Evolutionary conservation across 2,797 vertebrate species (phyloP), one percentile per base, ranked within the genome.

Genomic region (Acrossocheilus fasciatus): DNA sequence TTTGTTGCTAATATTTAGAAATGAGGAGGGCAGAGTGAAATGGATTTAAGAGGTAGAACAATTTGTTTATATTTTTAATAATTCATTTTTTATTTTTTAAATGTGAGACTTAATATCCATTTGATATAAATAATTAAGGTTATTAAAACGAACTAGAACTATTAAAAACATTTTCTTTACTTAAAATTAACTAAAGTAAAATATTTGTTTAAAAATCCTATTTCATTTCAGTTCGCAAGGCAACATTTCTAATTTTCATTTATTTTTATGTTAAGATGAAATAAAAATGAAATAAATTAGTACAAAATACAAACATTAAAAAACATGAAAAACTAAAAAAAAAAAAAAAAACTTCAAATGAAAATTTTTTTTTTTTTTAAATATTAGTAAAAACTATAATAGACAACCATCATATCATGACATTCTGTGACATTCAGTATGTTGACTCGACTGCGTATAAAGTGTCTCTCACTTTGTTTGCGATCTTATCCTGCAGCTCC

Each of bases 401-500:
- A 52, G 50, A 52, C 50, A 50, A 17, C 14, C 4, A 17, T 52
- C 15, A 2, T 17, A 52, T 50, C 4, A 17, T 52, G 50, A 54
- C 5, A 54, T 57, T 17, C 18, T 23, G 69, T 36, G 57, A n/a
- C 9, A n/a, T n/a, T 59, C 10, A 59, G n/a, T 62, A 30, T 15
- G 54, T 23, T 57, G 3, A 57, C 10, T 47, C 9, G 41, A 41
- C 41, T 47, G 39, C 30, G 62, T 43, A 23, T 17, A 39, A 4
- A 12, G 8, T 52, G 30, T 30, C 14, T 45, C 94, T 91, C 93
- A 99, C 98, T 96, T 99, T 99, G 89, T 97, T 96, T 62, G 97
- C 95, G 86, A 99, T 94, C 90, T 98, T 98, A 9, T 98, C 97
- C 92, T 98, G 96, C 43, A 98, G 93, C 59, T 96, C 96, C 4